Evolutionary conservation across 2,888 invertebrate genomes (phyloP).

Genomic region (Galeruca laticollis): DNA sequence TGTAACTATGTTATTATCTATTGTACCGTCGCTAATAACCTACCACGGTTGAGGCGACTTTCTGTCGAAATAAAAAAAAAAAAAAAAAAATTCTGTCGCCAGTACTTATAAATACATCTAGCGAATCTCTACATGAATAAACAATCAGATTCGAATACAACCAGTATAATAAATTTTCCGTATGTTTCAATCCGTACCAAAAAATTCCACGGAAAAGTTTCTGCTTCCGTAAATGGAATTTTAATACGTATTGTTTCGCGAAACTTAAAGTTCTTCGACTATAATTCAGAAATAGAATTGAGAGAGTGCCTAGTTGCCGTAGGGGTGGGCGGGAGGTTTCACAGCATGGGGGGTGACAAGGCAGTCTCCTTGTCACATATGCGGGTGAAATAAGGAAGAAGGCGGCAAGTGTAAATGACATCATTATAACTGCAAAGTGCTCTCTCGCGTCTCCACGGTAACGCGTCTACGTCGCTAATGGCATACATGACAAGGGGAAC

Average conservation of each 20-base stretch:
- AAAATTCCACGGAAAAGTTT: slow-evolving; percentile 28
- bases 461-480: slow-evolving; percentile 66
- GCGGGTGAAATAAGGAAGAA: slow-evolving; percentile 65
- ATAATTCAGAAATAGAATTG: slow-evolving; percentile 53
- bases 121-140: too few relatives aligned
- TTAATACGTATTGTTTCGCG: slow-evolving; percentile 56
- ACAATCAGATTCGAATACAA: too few relatives aligned
- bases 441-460: slow-evolving; percentile 67
- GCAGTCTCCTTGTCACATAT: slow-evolving; percentile 59
- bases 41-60: too few relatives aligned
- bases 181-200: background rate
- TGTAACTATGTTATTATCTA: too few relatives aligned
- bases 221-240: slow-evolving; percentile 53
- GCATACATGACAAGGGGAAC: slow-evolving; percentile 68
- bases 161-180: too few relatives aligned
- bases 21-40: too few relatives aligned
- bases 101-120: too few relatives aligned
- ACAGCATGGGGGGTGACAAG: slow-evolving; percentile 43
- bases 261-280: slow-evolving; percentile 49
- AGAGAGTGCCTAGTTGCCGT: slow-evolving; percentile 40
- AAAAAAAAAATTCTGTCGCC: too few relatives aligned
- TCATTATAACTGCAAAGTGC: slow-evolving; percentile 70
- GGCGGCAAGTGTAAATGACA: slow-evolving; percentile 69
- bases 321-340: slow-evolving; percentile 34
- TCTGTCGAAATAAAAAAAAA: too few relatives aligned